Evolutionary conservation across 2,113 vertebrate genomes (phyloP).

Genomic region (Sporophila hypoxantha): DNA sequence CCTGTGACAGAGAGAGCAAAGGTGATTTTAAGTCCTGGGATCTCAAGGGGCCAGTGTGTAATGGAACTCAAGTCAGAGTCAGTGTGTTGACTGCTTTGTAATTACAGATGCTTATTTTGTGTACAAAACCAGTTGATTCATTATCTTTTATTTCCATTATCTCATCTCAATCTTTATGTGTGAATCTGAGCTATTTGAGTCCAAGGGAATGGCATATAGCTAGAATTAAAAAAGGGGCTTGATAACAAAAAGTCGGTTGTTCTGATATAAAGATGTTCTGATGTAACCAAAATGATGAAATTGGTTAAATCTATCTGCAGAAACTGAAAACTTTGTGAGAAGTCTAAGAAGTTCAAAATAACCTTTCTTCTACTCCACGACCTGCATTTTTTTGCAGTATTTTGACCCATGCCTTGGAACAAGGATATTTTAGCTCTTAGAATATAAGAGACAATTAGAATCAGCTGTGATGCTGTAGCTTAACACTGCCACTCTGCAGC

Average conservation of each 20-base stretch:
- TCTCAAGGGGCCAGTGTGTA: not conserved
- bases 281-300: not conserved
- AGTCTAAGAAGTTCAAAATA: not conserved
- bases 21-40: slow-evolving; percentile 23
- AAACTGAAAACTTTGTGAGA: not conserved
- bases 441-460: not conserved
- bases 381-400: not conserved
- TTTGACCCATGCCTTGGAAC: not conserved
- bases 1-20: slow-evolving; percentile 17
- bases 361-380: not conserved
- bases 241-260: not conserved
- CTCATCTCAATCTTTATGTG: not conserved
- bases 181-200: slow-evolving; percentile 2
- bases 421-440: not conserved
- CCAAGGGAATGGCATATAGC: not conserved
- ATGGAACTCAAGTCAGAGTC: not conserved
- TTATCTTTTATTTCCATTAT: slow-evolving; percentile 20
- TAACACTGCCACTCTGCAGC: not conserved
- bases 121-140: not conserved
- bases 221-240: not conserved
- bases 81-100: not conserved
- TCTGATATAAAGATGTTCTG: not conserved
- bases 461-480: not conserved
- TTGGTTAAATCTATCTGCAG: not conserved
- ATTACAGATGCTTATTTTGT: not conserved